A percentile compares a stretch with the other conserved stretches of the same genome.
Evolutionary conservation across 2,113 vertebrate genomes (phyloP).

Genomic region (Benitochromis conjunctus): DNA sequence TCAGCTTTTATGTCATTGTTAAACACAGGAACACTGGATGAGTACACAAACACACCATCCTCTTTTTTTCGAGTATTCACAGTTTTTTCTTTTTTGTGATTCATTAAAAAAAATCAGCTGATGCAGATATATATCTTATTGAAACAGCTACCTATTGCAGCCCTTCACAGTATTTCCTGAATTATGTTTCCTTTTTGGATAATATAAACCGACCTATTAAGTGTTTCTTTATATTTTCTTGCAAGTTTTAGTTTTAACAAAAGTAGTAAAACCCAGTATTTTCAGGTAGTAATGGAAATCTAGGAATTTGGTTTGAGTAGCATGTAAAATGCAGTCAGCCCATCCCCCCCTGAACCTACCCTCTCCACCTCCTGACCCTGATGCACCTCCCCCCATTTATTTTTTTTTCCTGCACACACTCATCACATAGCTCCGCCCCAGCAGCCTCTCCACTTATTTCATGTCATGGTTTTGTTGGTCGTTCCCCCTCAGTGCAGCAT

Average conservation of each 20-base stretch:
- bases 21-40: background rate
- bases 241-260: background rate
- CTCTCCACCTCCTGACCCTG: conserved; percentile 52
- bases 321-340: conserved; percentile 29
- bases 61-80: background rate
- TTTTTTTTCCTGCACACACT: conserved; percentile 33
- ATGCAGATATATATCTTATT: background rate
- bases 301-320: conserved; percentile 11
- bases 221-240: background rate
- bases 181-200: fast-evolving
- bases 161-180: background rate
- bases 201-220: background rate
- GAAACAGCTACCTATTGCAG: background rate
- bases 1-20: background rate
- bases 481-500: conserved; percentile 31
- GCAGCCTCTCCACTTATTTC: conserved; percentile 37
- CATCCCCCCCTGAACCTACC: background rate
- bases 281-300: conserved; percentile 10
- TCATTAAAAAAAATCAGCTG: background rate
- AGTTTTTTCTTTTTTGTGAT: background rate
- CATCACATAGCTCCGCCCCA: conserved; percentile 39
- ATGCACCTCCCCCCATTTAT: conserved; percentile 8
- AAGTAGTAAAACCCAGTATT: background rate
- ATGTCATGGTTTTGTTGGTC: conserved; percentile 50
- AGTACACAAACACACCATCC: background rate